Percentiles rank a stretch among this genome's conserved stretches.
Evolutionary conservation across 2,797 vertebrate species (phyloP).

Genomic region (Nyctibius grandis): DNA sequence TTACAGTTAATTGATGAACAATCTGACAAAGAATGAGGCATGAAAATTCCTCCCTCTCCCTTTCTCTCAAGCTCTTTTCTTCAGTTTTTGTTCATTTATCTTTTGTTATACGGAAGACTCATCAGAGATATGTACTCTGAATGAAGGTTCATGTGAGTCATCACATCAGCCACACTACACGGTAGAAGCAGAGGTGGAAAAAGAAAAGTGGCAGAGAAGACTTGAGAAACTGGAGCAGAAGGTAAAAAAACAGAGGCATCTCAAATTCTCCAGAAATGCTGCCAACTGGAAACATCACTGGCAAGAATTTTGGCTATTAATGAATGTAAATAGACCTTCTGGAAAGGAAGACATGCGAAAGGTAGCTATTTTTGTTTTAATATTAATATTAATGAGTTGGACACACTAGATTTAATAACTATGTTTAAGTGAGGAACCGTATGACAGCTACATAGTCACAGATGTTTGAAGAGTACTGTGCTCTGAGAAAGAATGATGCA

Average conservation of each 20-base stretch:
- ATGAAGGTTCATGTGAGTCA: not conserved
- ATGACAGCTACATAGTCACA: not conserved
- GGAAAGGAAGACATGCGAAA: not conserved
- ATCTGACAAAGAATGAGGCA: not conserved
- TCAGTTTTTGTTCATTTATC: not conserved
- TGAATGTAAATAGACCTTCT: conserved; percentile 3
- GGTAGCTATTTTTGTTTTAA: conserved; percentile 9
- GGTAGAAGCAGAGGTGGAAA: not conserved
- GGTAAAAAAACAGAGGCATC: not conserved
- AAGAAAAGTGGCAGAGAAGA: not conserved
- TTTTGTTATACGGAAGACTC: not conserved
- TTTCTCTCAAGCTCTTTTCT: not conserved
- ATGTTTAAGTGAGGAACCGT: not conserved
- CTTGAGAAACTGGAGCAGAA: conserved; percentile 14
- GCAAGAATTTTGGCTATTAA: not conserved
- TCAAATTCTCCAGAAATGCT: not conserved
- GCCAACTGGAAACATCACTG: not conserved
- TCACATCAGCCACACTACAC: not conserved
- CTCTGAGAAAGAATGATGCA: not conserved
- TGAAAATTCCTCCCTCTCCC: not conserved
- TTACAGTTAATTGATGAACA: not conserved
- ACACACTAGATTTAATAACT: not conserved
- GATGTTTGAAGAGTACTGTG: not conserved
- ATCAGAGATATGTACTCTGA: not conserved
- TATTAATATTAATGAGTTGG: not conserved